These are phyloP conservation scores for Marmota monax DNA, from an alignment of 2,113 vertebrate species.

Conservation along the genomic window DNA sequence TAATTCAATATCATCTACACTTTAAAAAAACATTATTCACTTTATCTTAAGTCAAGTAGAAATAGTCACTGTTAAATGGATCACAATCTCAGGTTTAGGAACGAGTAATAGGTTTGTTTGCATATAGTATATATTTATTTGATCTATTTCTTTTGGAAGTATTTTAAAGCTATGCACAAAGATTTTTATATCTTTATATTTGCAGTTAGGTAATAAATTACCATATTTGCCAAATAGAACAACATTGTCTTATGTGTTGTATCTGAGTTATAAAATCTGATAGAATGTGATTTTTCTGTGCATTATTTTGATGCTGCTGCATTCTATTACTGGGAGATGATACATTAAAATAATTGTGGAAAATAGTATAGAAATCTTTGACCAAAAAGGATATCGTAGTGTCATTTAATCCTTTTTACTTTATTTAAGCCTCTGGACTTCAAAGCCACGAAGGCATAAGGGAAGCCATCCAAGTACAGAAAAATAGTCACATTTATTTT, in stretches of 20 bases:
- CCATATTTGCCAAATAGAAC: neutral
- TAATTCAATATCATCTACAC: slow-evolving; percentile 15
- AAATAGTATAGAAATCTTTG: neutral
- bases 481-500: slow-evolving; percentile 16
- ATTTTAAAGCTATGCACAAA: neutral
- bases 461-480: neutral
- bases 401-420: neutral
- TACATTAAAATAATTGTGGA: neutral
- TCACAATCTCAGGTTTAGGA: neutral
- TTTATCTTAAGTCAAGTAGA: neutral
- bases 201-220: slow-evolving; percentile 26
- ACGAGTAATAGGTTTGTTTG: neutral
- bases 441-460: neutral
- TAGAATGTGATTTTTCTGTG: neutral
- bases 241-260: neutral
- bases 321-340: neutral
- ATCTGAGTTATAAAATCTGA: slow-evolving; percentile 30
- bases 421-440: neutral
- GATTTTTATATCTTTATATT: slow-evolving; percentile 32
- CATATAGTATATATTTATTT: neutral
- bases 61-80: neutral
- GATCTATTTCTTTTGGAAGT: neutral
- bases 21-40: neutral
- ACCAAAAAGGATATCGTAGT: neutral
- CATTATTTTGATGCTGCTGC: neutral